These are phyloP conservation scores for Andrena fulva DNA, from an alignment of 2,888 invertebrate species.

Conservation along the genomic window DNA sequence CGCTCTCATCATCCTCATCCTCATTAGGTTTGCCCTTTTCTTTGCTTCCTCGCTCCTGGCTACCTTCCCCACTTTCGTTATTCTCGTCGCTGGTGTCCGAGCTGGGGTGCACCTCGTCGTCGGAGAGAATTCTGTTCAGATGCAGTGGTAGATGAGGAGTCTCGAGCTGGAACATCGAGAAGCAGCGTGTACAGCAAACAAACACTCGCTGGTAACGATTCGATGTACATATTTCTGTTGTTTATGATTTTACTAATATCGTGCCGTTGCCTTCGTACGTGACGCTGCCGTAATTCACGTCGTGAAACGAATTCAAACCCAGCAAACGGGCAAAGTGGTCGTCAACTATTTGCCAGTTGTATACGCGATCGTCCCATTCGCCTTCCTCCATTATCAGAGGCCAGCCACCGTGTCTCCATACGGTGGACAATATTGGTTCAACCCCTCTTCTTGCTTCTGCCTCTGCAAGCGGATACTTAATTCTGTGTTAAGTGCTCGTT, in stretches of 20 bases:
- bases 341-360: constrained; percentile 75
- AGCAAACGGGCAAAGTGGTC: constrained; percentile 62
- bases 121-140: neutral
- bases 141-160: constrained; percentile 1
- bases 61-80: constrained; percentile 39
- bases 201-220: neutral
- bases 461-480: constrained; percentile 38
- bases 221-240: neutral
- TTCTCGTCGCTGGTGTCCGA: constrained; percentile 43
- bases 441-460: constrained; percentile 64
- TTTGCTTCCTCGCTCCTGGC: constrained; percentile 51
- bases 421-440: constrained; percentile 68
- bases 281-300: neutral
- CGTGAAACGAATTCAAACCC: constrained; percentile 43
- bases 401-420: constrained; percentile 76
- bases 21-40: constrained; percentile 1
- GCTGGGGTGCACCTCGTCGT: rapidly evolving
- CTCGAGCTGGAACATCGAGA: constrained; percentile 15
- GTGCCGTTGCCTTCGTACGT: neutral
- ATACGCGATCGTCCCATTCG: constrained; percentile 71
- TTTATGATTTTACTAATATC: constrained; percentile 5
- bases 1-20: neutral
- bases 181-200: neutral
- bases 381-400: constrained; percentile 73
- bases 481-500: neutral